A percentile compares a stretch with the other conserved stretches of the same genome.
Evolutionary conservation across 2,888 invertebrate genomes (phyloP).

Genomic region (Dolichopus griseipennis): DNA sequence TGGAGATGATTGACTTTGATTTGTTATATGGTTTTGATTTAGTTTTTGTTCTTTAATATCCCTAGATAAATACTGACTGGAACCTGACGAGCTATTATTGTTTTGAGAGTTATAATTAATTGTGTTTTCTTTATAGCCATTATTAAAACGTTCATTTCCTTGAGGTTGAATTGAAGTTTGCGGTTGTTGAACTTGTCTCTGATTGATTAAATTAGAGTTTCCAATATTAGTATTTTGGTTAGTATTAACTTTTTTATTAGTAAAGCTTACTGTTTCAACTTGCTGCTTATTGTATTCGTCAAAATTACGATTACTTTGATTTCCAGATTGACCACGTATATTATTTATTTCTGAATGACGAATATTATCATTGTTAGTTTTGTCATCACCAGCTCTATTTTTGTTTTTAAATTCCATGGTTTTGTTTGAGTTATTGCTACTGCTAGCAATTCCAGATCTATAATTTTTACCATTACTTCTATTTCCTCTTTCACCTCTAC

Average conservation of each 20-base stretch:
- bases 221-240: conserved; percentile 2
- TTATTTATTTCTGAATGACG: background rate
- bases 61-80: conserved; percentile 17
- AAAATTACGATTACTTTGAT: conserved; percentile 15
- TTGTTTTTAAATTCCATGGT: conserved; percentile 41
- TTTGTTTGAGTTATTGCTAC: conserved; percentile 23
- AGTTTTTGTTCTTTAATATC: conserved; percentile 18
- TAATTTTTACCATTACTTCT: conserved; percentile 20
- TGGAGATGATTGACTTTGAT: conserved; percentile 7
- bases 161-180: conserved; percentile 23
- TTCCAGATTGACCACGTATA: background rate
- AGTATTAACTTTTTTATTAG: conserved; percentile 18
- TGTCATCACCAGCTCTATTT: conserved; percentile 19
- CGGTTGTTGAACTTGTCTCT: conserved; percentile 25
- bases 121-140: conserved; percentile 18
- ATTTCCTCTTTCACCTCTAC: conserved; percentile 19
- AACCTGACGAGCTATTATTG: conserved; percentile 13
- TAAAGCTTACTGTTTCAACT: conserved; percentile 20
- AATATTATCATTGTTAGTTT: background rate
- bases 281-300: conserved; percentile 16
- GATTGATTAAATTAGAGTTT: conserved; percentile 12
- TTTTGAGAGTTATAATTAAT: conserved; percentile 16
- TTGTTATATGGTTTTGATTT: conserved; percentile 17
- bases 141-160: conserved; percentile 20
- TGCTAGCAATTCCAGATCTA: conserved; percentile 17